Conservation (phyloP, 2,113 vertebrate species). For the Catharus fuscescens region DNA sequence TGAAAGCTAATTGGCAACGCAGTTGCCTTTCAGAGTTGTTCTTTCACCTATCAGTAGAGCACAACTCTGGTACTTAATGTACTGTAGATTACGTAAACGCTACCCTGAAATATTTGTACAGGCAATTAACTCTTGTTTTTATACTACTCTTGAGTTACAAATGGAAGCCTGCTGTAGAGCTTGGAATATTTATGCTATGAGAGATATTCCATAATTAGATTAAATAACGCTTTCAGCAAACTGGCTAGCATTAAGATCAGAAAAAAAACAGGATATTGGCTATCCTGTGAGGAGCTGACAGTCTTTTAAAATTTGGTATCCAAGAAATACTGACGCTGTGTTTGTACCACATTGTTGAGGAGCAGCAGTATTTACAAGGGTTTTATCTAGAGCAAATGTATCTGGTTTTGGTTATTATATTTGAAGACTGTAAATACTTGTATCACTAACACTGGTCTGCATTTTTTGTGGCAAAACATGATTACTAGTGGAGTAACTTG, state of each 20-base stretch:
- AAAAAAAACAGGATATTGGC: background rate
- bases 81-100: constrained; percentile 71
- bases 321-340: background rate
- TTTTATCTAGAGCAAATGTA: background rate
- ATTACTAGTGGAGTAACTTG: background rate
- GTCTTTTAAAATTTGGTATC: background rate
- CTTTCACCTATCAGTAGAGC: constrained; percentile 72
- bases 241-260: background rate
- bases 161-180: constrained; percentile 51
- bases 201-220: constrained; percentile 33
- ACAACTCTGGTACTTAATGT: constrained; percentile 74
- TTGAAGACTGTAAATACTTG: background rate
- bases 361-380: background rate
- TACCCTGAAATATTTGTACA: constrained; percentile 73
- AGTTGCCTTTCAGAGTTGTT: constrained; percentile 71
- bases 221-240: constrained; percentile 2
- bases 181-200: constrained; percentile 38
- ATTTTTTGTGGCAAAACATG: background rate
- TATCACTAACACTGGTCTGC: background rate
- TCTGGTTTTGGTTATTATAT: background rate
- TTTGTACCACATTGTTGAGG: background rate
- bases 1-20: constrained; percentile 72
- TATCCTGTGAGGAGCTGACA: background rate
- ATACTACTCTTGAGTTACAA: constrained; percentile 52
- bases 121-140: constrained; percentile 73